phyloP scores from a whole-genome alignment of 2,888 invertebrate species.

The Antitype chi region DNA sequence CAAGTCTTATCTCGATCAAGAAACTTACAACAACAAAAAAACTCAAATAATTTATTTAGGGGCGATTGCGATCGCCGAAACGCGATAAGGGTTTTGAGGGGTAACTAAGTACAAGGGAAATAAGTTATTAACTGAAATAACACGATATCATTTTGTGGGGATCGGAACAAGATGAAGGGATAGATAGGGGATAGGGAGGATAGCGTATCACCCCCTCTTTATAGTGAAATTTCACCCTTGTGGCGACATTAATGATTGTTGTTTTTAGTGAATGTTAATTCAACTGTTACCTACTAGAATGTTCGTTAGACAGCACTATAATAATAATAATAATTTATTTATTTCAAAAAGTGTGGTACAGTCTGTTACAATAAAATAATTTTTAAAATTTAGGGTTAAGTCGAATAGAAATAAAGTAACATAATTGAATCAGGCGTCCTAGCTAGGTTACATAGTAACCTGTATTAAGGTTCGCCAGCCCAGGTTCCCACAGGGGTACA shows the following conservation, averaged over 20 bases:
- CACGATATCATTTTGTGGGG: slow-evolving; percentile 80
- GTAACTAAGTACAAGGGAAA: slow-evolving; percentile 76
- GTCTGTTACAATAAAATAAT: too few species aligned
- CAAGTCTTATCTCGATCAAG: slow-evolving; percentile 50
- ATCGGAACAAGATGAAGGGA: slow-evolving; percentile 76
- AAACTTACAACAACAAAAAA: slow-evolving; percentile 62
- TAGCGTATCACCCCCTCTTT: slow-evolving; percentile 52
- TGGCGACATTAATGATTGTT: slow-evolving; percentile 65
- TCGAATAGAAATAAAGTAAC: too few species aligned
- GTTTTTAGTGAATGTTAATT: slow-evolving; percentile 56
- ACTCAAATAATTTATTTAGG: slow-evolving; percentile 72
- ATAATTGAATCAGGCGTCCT: too few species aligned
- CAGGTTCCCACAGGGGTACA: too few species aligned
- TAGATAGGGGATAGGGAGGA: slow-evolving; percentile 47
- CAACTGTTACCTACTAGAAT: slow-evolving; percentile 37
- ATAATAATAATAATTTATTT: too few species aligned
- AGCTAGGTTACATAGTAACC: too few species aligned
- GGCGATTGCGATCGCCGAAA: slow-evolving; percentile 71
- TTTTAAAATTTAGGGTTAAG: too few species aligned
- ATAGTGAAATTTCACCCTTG: slow-evolving; percentile 56
- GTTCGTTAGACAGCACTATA: background rate
- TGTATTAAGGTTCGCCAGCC: too few species aligned
- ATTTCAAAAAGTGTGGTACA: too few species aligned
- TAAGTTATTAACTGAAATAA: slow-evolving; percentile 88
- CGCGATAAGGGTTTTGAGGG: slow-evolving; percentile 64